These are phyloP conservation scores for Crotalus horridus DNA, from an alignment of 2,113 vertebrate species.

Conservation along the genomic window DNA sequence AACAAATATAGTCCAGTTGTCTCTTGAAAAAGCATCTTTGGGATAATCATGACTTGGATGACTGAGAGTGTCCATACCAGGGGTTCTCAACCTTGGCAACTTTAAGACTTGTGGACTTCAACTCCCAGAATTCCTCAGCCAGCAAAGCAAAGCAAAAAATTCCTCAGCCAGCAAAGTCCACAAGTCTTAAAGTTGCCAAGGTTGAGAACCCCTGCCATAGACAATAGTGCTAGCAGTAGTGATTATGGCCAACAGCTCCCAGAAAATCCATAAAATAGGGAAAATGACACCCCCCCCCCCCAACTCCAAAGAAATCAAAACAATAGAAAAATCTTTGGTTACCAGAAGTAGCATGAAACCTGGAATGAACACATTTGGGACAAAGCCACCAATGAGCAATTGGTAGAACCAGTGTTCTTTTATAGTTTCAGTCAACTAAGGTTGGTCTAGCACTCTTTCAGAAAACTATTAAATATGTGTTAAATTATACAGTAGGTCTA, in stretches of 20 bases:
- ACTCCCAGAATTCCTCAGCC: too few species aligned
- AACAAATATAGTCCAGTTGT: neutral
- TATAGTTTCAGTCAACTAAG: neutral
- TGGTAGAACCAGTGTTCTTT: neutral
- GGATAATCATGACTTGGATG: neutral
- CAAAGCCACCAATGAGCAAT: neutral
- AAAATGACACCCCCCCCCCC: neutral
- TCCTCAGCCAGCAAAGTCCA: too few species aligned
- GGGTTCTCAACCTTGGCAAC: too few species aligned
- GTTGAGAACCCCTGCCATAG: too few species aligned
- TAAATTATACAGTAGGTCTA: neutral
- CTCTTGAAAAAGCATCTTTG: neutral
- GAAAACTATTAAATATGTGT: neutral
- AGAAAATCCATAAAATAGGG: neutral
- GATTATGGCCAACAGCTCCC: neutral
- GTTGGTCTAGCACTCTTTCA: neutral
- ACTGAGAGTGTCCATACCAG: neutral
- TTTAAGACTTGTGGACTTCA: too few species aligned
- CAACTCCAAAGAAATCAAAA: neutral
- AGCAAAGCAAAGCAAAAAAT: too few species aligned
- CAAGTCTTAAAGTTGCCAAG: too few species aligned
- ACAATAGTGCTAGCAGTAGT: neutral
- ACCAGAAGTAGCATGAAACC: neutral
- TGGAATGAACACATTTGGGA: neutral
- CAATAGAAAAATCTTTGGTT: neutral